phyloP scores from a whole-genome alignment of 1,140 invertebrate species.

The Drepana arcuata region DNA sequence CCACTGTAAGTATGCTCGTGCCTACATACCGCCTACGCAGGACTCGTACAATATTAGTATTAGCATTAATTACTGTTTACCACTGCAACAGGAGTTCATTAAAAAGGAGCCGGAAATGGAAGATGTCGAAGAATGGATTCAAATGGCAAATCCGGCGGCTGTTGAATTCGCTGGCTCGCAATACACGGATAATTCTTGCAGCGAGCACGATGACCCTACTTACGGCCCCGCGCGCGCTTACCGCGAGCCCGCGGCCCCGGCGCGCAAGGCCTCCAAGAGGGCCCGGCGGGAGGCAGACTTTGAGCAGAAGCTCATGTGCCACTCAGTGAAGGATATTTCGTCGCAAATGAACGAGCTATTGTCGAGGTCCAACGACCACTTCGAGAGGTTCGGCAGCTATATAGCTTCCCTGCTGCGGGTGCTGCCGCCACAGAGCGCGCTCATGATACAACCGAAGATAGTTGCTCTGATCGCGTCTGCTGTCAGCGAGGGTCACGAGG shows the following conservation, averaged over 20 bases:
- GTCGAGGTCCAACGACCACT: constrained; percentile 12
- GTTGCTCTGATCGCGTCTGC: constrained; percentile 19
- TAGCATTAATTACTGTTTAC: constrained; percentile 1
- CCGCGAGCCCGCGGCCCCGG: too few relatives aligned
- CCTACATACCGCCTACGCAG: too few relatives aligned
- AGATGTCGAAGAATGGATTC: constrained; percentile 5
- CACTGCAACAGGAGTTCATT: not conserved
- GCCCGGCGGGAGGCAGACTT: too few relatives aligned
- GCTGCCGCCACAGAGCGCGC: constrained; percentile 21
- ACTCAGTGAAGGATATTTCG: constrained; percentile 5
- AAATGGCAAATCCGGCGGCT: constrained; percentile 9
- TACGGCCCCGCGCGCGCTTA: too few relatives aligned
- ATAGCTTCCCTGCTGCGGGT: constrained; percentile 24
- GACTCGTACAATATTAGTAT: too few relatives aligned
- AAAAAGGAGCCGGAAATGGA: not conserved
- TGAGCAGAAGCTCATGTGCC: not conserved
- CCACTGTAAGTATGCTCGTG: too few relatives aligned
- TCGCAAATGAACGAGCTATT: not conserved
- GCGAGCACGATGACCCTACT: constrained; percentile 4
- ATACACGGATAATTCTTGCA: not conserved
- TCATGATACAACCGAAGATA: constrained; percentile 27
- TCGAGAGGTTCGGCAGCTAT: constrained; percentile 29
- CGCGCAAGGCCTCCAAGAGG: too few relatives aligned
- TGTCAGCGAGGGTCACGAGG: constrained; percentile 3
- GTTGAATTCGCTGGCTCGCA: not conserved